These are phyloP conservation scores for Hirundo rustica DNA, from an alignment of 2,797 vertebrate genomes.

Conservation along the genomic window DNA sequence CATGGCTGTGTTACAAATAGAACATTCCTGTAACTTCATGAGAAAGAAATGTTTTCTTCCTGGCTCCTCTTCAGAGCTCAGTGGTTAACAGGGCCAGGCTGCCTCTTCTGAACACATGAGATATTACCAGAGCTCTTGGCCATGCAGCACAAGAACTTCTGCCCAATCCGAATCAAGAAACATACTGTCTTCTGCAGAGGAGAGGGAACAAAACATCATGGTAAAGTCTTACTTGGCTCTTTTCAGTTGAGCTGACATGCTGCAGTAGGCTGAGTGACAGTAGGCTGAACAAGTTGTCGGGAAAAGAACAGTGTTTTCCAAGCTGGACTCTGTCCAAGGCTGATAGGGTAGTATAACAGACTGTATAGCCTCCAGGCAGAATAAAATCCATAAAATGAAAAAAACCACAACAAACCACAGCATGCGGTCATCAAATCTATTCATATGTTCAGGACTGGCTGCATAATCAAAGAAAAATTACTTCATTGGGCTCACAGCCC, in stretches of 20 bases:
- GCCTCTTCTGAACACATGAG: neutral
- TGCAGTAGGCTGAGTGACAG: constrained; percentile 20
- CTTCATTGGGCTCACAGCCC: constrained; percentile 33
- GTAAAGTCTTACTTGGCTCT: constrained; percentile 11
- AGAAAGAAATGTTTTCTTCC: constrained; percentile 8
- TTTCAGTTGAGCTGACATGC: constrained; percentile 21
- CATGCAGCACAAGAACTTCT: neutral
- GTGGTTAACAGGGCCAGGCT: neutral
- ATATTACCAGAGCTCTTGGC: neutral
- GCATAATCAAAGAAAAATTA: constrained; percentile 53
- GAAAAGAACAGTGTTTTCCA: neutral
- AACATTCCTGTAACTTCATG: neutral
- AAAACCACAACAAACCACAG: neutral
- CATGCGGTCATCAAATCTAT: constrained; percentile 33
- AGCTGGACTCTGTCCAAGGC: neutral
- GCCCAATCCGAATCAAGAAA: constrained; percentile 5
- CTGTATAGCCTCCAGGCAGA: constrained; percentile 37
- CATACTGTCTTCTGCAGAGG: neutral
- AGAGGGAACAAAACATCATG: neutral
- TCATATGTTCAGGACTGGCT: neutral
- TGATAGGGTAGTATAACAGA: constrained; percentile 38
- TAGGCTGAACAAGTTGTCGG: constrained; percentile 36
- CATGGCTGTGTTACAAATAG: accelerated
- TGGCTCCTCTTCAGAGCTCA: constrained; percentile 28
- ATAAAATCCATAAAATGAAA: neutral